A percentile compares a stretch with the other conserved stretches of the same genome.
phyloP scores from a whole-genome alignment of 2,888 invertebrate genomes.

The Meiosimyza decipiens region DNA sequence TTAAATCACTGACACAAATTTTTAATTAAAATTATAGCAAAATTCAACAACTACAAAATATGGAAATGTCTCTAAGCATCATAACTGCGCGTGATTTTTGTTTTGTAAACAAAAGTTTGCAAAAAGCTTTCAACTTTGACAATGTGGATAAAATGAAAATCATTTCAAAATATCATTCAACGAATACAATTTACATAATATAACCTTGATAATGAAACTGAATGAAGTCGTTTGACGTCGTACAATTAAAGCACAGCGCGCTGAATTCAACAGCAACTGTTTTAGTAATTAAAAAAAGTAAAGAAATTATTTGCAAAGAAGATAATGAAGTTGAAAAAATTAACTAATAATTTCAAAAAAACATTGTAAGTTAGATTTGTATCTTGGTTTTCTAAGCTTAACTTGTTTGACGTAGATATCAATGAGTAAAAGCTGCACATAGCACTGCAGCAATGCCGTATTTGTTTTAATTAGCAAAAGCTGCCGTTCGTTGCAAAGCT shows the following conservation, averaged over 20 bases:
- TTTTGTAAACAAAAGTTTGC: too few species aligned
- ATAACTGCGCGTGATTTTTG: too few species aligned
- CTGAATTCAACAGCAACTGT: too few species aligned
- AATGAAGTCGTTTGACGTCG: constrained; percentile 35
- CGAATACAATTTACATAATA: constrained; percentile 31
- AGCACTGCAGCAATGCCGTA: background rate
- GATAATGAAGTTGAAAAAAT: too few species aligned
- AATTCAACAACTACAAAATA: too few species aligned
- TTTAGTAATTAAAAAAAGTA: too few species aligned
- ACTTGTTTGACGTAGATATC: background rate
- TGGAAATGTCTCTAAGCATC: too few species aligned
- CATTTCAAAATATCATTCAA: constrained; percentile 6
- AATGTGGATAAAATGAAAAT: constrained; percentile 22
- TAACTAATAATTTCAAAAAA: too few species aligned
- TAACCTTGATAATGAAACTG: constrained; percentile 64
- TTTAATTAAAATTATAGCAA: too few species aligned
- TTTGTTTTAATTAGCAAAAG: constrained; percentile 34
- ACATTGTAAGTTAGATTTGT: background rate
- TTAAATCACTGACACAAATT: too few species aligned
- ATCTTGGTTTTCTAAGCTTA: background rate
- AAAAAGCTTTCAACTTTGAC: background rate
- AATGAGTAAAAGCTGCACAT: background rate
- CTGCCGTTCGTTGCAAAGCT: constrained; percentile 31
- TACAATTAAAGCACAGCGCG: too few species aligned
- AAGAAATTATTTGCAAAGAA: too few species aligned